A percentile compares a stretch with the other conserved stretches of the same genome.
Evolutionary conservation across 37 sponge, comb jelly and placozoan genomes (phyloP).

Genomic region (Mnemiopsis leidyi): DNA sequence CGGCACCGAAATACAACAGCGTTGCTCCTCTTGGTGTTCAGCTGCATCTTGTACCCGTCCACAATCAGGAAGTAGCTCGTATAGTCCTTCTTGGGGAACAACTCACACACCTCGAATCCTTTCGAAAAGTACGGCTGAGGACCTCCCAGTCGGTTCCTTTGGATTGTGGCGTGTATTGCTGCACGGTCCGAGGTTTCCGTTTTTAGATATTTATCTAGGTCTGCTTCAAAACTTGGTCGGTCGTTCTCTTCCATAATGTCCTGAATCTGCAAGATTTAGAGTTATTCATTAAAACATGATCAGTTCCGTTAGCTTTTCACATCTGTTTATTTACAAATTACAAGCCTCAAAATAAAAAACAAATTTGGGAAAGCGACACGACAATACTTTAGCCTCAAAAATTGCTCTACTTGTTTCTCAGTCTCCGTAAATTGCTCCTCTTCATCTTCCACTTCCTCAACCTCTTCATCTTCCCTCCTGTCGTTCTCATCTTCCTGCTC

Average conservation of each 20-base stretch:
- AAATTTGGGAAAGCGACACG: background rate
- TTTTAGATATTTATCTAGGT: background rate
- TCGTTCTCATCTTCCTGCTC: background rate
- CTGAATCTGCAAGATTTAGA: background rate
- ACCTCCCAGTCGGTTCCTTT: background rate
- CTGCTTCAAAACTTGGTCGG: background rate
- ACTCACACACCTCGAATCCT: background rate
- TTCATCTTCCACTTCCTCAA: background rate
- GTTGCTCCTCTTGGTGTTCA: background rate
- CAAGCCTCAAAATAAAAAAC: too few relatives aligned
- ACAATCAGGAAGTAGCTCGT: background rate
- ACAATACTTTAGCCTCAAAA: background rate
- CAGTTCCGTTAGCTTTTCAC: too few relatives aligned
- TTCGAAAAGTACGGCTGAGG: background rate
- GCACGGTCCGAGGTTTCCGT: slow-evolving; percentile 23
- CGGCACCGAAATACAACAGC: background rate
- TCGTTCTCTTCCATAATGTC: slow-evolving; percentile 53
- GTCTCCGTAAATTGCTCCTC: slow-evolving; percentile 8
- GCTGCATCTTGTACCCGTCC: background rate
- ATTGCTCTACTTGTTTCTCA: slow-evolving; percentile 46
- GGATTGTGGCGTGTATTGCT: background rate
- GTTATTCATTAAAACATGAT: background rate
- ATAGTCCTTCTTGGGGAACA: slow-evolving; percentile 56
- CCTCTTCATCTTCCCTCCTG: background rate
- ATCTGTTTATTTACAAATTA: too few relatives aligned